These are phyloP conservation scores for Grantiella picta DNA, from an alignment of 2,113 vertebrate species.

Conservation along the genomic window DNA sequence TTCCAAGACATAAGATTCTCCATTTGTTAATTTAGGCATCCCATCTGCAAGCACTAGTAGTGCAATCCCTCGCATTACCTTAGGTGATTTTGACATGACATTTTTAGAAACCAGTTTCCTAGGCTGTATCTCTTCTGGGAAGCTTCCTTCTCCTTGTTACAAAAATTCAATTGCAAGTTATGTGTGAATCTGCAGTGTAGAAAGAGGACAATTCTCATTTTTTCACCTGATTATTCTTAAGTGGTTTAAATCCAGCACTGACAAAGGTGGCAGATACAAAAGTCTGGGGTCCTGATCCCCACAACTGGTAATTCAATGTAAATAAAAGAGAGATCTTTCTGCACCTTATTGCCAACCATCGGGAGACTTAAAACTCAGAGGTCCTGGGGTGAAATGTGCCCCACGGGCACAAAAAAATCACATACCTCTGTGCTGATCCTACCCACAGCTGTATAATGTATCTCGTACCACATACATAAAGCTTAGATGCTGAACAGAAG, in stretches of 20 bases:
- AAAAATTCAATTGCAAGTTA: neutral
- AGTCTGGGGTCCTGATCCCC: neutral
- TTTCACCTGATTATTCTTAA: neutral
- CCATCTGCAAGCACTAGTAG: neutral
- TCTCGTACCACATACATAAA: rapidly evolving
- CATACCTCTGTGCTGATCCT: neutral
- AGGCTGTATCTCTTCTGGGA: neutral
- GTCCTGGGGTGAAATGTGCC: neutral
- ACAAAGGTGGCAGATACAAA: neutral
- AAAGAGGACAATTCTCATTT: neutral
- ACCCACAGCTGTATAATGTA: neutral
- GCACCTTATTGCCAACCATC: neutral
- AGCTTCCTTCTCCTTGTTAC: neutral
- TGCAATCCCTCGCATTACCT: neutral
- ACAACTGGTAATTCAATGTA: neutral
- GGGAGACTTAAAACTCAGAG: neutral
- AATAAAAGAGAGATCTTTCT: neutral
- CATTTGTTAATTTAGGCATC: neutral
- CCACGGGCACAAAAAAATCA: neutral
- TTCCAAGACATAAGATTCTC: neutral
- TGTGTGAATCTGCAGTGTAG: neutral
- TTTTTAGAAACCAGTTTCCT: neutral
- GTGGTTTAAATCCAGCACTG: neutral
- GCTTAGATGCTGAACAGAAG: neutral
- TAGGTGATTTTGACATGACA: neutral